A percentile compares a stretch with the other conserved stretches of the same genome.
These are phyloP conservation scores for Heteromyza rotundicornis DNA, from an alignment of 2,888 invertebrate species.

Conservation along the genomic window DNA sequence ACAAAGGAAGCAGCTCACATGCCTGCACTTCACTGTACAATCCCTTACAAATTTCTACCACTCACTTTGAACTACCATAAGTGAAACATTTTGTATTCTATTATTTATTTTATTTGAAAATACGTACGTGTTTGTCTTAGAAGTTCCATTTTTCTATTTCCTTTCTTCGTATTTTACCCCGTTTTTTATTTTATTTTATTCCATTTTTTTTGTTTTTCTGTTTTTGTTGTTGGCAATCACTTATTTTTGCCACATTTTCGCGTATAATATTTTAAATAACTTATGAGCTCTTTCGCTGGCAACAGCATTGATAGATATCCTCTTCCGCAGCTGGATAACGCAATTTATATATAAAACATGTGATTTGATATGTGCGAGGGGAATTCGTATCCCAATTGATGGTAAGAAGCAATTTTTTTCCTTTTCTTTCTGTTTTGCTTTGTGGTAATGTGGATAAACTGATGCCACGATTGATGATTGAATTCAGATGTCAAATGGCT, in stretches of 20 bases:
- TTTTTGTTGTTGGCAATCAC: background rate
- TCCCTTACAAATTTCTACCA: no score
- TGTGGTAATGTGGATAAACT: background rate
- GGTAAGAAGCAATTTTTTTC: background rate
- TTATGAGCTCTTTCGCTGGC: background rate
- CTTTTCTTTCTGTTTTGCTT: background rate
- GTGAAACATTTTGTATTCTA: no score
- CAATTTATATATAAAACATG: background rate
- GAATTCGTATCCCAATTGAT: no score
- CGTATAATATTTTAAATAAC: constrained; percentile 4
- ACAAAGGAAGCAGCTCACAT: no score
- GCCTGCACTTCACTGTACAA: no score
- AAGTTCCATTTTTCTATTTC: no score
- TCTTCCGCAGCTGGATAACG: background rate
- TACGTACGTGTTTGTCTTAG: no score
- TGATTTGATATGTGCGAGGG: background rate
- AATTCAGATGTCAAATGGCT: constrained; percentile 3
- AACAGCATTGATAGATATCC: background rate
- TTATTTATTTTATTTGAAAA: no score
- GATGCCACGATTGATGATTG: background rate
- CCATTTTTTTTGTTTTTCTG: background rate
- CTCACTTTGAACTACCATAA: no score
- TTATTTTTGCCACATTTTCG: background rate
- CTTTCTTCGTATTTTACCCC: no score
- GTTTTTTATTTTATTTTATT: no score